Evolutionary conservation across 2,888 invertebrate genomes (phyloP).

Genomic region (Gandaritis pyraliata): DNA sequence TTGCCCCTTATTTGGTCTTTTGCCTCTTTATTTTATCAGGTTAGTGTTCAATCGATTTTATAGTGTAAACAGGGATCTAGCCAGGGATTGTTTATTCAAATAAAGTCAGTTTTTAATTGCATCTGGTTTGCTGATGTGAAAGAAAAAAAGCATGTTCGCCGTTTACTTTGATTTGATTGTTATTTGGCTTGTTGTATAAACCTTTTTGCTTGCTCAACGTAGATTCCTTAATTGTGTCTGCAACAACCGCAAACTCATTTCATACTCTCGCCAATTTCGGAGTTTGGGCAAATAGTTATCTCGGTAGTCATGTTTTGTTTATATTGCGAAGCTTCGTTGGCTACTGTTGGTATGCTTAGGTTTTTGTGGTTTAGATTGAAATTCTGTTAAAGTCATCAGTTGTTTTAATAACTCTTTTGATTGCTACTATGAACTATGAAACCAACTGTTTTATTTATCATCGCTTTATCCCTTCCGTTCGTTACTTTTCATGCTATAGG

Average conservation of each 20-base stretch:
- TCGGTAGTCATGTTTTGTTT: conserved; percentile 11
- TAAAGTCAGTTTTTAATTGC: conserved; percentile 27
- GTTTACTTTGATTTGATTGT: conserved; percentile 12
- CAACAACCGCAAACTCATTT: conserved; percentile 22
- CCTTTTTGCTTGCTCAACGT: conserved; percentile 1
- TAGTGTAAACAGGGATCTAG: background rate
- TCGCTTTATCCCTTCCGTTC: too few relatives aligned
- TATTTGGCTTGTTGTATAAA: conserved; percentile 2
- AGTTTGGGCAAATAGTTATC: conserved; percentile 15
- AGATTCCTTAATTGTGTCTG: conserved; percentile 16
- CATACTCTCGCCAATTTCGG: conserved; percentile 16
- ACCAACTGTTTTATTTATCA: too few relatives aligned
- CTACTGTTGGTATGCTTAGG: background rate
- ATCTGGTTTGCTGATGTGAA: conserved; percentile 28
- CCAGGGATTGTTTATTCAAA: conserved; percentile 25
- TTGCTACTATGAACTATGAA: too few relatives aligned
- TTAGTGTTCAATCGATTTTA: too few relatives aligned
- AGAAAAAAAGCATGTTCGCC: background rate
- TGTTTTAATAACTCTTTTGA: too few relatives aligned
- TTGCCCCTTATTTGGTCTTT: too few relatives aligned
- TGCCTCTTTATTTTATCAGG: too few relatives aligned
- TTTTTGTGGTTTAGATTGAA: background rate
- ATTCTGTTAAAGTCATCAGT: too few relatives aligned
- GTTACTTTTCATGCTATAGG: too few relatives aligned
- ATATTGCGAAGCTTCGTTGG: background rate